Percentiles rank a stretch among this genome's conserved stretches.
Conservation (phyloP, 2,888 invertebrate species). For the Steinernema carpocapsae region DNA sequence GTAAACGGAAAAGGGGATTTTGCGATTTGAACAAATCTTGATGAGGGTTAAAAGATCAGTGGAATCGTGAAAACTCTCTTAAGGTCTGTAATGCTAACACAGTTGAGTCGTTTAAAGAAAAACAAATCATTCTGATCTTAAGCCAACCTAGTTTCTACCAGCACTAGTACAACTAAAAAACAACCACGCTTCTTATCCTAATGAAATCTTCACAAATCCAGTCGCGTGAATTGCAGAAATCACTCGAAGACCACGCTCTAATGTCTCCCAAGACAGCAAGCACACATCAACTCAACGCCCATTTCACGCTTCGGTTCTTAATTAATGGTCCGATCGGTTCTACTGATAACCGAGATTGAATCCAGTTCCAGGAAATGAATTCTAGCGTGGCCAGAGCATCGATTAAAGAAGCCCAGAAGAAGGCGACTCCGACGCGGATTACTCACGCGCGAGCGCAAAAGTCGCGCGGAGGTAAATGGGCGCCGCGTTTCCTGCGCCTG, state of each 20-base stretch:
- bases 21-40: not conserved
- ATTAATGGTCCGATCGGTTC: conserved; percentile 1
- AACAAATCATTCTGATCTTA: not conserved
- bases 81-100: no score
- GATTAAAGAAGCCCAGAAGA: not conserved
- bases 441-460: not conserved
- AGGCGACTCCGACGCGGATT: not conserved
- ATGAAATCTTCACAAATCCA: no score
- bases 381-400: conserved; percentile 1
- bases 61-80: no score
- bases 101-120: no score
- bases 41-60: no score
- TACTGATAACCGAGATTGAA: conserved; percentile 19
- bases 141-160: not conserved
- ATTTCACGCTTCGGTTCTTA: not conserved
- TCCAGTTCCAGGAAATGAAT: not conserved
- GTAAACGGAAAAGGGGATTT: not conserved
- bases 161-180: no score
- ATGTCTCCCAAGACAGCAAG: not conserved
- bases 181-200: no score
- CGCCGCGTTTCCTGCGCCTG: conserved; percentile 1
- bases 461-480: not conserved
- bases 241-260: not conserved
- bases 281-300: not conserved
- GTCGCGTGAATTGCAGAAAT: not conserved